Conservation (phyloP, 2,113 vertebrate species). For the Dasyurus viverrinus region DNA sequence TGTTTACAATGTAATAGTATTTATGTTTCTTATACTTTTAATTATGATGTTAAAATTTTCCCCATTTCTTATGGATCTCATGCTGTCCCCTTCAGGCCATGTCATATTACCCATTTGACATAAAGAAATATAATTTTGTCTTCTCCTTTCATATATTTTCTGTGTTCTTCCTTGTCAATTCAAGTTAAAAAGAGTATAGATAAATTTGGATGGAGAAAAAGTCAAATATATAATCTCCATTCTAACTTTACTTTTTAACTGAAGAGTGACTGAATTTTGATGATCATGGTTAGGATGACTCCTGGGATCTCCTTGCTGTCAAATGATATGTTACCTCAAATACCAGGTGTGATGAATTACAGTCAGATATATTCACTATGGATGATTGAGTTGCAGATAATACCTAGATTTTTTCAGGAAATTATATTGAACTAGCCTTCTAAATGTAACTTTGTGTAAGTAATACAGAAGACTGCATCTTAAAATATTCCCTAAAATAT, state of each 20-base stretch:
- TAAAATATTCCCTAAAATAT: not conserved
- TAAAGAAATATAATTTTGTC: not conserved
- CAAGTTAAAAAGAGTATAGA: not conserved
- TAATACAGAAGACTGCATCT: not conserved
- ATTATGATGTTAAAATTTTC: not conserved
- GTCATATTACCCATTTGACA: not conserved
- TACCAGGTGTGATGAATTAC: not conserved
- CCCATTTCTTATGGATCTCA: not conserved
- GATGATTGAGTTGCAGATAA: not conserved
- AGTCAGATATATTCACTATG: too few relatives aligned
- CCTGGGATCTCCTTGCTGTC: not conserved
- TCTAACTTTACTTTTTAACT: not conserved
- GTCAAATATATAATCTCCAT: not conserved
- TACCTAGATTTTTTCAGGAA: not conserved
- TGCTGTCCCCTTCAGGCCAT: not conserved
- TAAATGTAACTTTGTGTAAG: constrained; percentile 3
- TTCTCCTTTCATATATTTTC: not conserved
- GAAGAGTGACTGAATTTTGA: not conserved
- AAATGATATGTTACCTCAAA: not conserved
- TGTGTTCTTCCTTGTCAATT: not conserved
- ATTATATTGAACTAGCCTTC: not conserved
- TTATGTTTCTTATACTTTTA: not conserved
- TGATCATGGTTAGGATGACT: not conserved
- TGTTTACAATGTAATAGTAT: not conserved
- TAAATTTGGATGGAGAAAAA: not conserved